These are phyloP conservation scores for Phasianus colchicus DNA, from an alignment of 2,113 vertebrate genomes.

Conservation along the genomic window DNA sequence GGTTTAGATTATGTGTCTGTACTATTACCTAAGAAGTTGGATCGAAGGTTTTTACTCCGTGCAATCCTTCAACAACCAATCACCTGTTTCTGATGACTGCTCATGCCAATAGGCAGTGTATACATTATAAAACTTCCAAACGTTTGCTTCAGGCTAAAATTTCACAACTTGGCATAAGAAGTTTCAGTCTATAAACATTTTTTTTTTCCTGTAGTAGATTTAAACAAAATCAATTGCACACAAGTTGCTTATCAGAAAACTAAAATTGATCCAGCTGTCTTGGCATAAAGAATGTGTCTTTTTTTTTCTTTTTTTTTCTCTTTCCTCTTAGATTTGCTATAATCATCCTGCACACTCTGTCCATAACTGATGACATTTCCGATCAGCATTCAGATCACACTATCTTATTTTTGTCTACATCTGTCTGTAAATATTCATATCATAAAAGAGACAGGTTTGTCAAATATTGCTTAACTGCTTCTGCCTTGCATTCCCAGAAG, in stretches of 20 bases:
- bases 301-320: not conserved
- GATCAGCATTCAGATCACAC: conserved; percentile 18
- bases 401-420: not conserved
- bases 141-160: conserved; percentile 18
- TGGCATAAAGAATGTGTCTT: not conserved
- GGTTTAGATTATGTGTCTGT: not conserved
- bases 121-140: not conserved
- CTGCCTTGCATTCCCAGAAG: not conserved
- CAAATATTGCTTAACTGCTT: not conserved
- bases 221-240: conserved; percentile 40
- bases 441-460: not conserved
- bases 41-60: not conserved
- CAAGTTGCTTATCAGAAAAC: conserved; percentile 58
- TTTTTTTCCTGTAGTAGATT: conserved; percentile 11
- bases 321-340: not conserved
- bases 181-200: not conserved
- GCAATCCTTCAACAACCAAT: not conserved
- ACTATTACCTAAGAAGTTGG: not conserved
- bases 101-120: not conserved
- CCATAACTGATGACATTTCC: conserved; percentile 11
- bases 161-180: not conserved
- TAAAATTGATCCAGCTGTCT: conserved; percentile 35
- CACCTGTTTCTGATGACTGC: not conserved
- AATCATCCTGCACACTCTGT: not conserved
- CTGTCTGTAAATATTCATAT: conserved; percentile 33